phyloP scores from a whole-genome alignment of 2,113 vertebrate species.

The Cervus canadensis region DNA sequence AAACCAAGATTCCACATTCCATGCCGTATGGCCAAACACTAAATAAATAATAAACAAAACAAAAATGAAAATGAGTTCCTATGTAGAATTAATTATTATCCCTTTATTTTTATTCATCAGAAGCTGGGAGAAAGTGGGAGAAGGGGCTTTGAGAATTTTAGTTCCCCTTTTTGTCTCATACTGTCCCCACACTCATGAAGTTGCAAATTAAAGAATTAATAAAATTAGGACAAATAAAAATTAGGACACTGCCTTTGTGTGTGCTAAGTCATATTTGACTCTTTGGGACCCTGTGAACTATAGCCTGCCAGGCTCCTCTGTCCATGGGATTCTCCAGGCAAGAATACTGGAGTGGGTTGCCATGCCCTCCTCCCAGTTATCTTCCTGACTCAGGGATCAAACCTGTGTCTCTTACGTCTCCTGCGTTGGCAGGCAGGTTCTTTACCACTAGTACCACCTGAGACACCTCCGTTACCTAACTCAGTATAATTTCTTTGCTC shows the following conservation, averaged over 20 bases:
- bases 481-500: not conserved
- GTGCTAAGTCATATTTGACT: not conserved
- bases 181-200: not conserved
- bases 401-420: not conserved
- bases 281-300: not conserved
- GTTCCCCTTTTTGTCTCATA: not conserved
- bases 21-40: not conserved
- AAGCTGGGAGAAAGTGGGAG: not conserved
- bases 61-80: not conserved
- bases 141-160: not conserved
- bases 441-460: not conserved
- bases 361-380: not conserved
- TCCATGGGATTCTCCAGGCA: not conserved
- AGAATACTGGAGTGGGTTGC: not conserved
- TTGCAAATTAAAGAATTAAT: not conserved
- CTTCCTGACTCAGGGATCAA: not conserved
- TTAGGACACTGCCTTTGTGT: not conserved
- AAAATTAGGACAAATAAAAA: not conserved
- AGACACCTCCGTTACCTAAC: not conserved
- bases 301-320: not conserved
- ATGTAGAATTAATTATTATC: not conserved
- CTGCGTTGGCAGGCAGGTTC: rapidly evolving
- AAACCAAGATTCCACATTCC: not conserved
- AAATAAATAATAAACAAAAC: not conserved
- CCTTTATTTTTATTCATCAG: not conserved